A percentile compares a stretch with the other conserved stretches of the same genome.
phyloP scores from a whole-genome alignment of 1,140 invertebrate genomes.

The Temnothorax curvispinosus region DNA sequence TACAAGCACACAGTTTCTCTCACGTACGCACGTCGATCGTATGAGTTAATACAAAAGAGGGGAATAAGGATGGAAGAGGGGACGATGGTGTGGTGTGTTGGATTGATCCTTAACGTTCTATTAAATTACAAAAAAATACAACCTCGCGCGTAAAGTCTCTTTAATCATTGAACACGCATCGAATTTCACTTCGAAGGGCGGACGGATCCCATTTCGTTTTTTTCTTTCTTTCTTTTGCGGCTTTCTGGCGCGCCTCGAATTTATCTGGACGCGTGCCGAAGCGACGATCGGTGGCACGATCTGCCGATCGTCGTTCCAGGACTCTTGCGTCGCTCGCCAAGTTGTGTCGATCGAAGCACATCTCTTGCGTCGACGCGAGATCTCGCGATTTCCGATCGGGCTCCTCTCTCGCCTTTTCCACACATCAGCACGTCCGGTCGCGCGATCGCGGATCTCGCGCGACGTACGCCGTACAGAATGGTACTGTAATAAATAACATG shows the following conservation, averaged over 20 bases:
- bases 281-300: conserved; percentile 73
- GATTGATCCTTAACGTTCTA: conserved; percentile 60
- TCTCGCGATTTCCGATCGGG: conserved; percentile 11
- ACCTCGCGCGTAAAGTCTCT: conserved; percentile 55
- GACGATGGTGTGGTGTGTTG: conserved; percentile 4
- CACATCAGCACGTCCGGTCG: too few species aligned
- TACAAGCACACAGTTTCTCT: conserved; percentile 72
- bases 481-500: conserved; percentile 63
- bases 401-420: not conserved
- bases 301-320: conserved; percentile 78
- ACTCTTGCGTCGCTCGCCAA: conserved; percentile 64
- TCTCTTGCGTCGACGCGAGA: conserved; percentile 34
- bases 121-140: conserved; percentile 80
- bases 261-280: conserved; percentile 69
- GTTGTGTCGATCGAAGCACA: conserved; percentile 48
- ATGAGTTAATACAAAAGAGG: conserved; percentile 60
- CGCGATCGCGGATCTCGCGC: conserved; percentile 27
- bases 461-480: not conserved
- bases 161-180: conserved; percentile 59
- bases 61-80: not conserved
- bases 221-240: conserved; percentile 2
- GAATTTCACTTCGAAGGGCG: conserved; percentile 49
- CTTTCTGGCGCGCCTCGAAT: conserved; percentile 2
- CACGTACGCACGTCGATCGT: conserved; percentile 74
- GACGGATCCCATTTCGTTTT: conserved; percentile 32